These are phyloP conservation scores for Gallinago solitaria DNA, from an alignment of 2,797 vertebrate genomes.

Conservation along the genomic window DNA sequence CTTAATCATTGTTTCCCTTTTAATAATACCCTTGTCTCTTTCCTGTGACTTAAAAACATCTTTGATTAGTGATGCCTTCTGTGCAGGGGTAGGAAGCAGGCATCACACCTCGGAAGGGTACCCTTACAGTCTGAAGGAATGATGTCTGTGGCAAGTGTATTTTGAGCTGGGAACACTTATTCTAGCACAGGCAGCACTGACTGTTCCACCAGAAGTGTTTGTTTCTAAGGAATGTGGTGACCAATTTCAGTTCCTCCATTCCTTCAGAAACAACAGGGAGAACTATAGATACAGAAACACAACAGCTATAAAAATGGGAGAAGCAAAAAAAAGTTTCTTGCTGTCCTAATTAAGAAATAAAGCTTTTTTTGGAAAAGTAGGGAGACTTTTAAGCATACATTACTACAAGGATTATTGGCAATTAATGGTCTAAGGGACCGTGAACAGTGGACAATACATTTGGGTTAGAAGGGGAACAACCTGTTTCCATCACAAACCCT, in stretches of 20 bases:
- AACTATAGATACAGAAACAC: background rate
- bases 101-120: background rate
- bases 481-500: background rate
- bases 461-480: background rate
- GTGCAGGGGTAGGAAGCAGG: background rate
- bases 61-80: background rate
- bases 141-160: background rate
- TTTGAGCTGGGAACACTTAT: background rate
- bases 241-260: background rate
- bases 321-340: background rate
- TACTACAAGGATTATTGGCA: background rate
- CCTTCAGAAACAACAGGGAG: background rate
- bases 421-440: background rate
- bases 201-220: background rate
- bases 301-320: background rate
- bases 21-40: background rate
- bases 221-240: background rate
- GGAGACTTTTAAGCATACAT: background rate
- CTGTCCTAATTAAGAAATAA: background rate
- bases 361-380: background rate
- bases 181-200: background rate
- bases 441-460: background rate
- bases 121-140: background rate
- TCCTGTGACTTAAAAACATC: background rate
- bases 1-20: background rate